A percentile compares a stretch with the other conserved stretches of the same genome.
phyloP scores from a whole-genome alignment of 2,797 vertebrate species.

The Macrochelys suwanniensis region DNA sequence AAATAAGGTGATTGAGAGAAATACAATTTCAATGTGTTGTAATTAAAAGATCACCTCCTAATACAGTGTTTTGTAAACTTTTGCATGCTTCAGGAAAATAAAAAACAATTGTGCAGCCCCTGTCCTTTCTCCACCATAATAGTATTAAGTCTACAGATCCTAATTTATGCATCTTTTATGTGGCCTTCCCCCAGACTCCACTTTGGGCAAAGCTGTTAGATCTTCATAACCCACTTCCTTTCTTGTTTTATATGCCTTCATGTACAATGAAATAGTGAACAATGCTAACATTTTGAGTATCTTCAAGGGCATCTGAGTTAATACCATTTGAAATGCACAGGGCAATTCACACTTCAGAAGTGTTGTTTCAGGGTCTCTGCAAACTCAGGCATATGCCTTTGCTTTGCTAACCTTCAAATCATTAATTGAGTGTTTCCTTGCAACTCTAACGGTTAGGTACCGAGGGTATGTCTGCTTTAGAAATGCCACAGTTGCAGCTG shows the following conservation, averaged over 20 bases:
- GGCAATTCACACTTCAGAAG: neutral
- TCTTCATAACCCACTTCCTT: neutral
- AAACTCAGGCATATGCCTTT: neutral
- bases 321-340: neutral
- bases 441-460: neutral
- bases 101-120: neutral
- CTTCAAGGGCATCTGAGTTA: neutral
- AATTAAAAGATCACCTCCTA: neutral
- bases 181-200: neutral
- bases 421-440: neutral
- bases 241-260: neutral
- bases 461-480: neutral
- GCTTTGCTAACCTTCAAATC: neutral
- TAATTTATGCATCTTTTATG: neutral
- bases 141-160: neutral
- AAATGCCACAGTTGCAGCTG: neutral
- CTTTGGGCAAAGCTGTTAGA: neutral
- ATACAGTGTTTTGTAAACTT: neutral
- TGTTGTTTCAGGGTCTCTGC: neutral
- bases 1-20: neutral
- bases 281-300: neutral
- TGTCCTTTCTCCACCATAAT: neutral
- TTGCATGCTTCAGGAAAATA: neutral
- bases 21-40: neutral
- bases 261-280: neutral